phyloP scores from a whole-genome alignment of 2,113 vertebrate species.

The Megaceryle maxima region DNA sequence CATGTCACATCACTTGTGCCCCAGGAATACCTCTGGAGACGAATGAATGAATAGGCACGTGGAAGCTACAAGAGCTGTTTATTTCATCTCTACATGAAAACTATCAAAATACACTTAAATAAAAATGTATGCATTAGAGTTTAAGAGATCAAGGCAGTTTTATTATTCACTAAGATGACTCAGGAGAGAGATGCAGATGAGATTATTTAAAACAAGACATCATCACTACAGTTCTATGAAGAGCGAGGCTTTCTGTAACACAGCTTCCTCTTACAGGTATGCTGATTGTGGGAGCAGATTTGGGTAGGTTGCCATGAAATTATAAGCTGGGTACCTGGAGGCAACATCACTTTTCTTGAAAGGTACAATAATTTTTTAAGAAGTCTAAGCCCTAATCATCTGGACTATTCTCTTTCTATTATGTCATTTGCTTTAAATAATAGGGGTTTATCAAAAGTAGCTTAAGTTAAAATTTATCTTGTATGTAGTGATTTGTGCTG shows the following conservation, averaged over 20 bases:
- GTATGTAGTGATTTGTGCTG: background rate
- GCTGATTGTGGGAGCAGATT: background rate
- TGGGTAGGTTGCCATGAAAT: background rate
- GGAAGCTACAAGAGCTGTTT: background rate
- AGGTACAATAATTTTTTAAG: background rate
- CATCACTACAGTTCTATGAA: background rate
- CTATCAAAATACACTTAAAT: background rate
- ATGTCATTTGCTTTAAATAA: background rate
- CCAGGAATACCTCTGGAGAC: background rate
- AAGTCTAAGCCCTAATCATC: background rate
- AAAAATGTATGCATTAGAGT: background rate
- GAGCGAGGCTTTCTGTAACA: background rate
- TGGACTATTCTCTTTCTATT: background rate
- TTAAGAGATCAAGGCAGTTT: background rate
- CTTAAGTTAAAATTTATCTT: background rate
- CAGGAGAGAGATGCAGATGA: background rate
- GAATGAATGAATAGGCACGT: background rate
- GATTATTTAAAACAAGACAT: background rate
- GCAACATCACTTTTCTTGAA: background rate
- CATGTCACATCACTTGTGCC: background rate
- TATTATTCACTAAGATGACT: background rate
- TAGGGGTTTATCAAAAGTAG: background rate
- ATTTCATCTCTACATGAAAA: background rate
- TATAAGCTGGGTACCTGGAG: background rate
- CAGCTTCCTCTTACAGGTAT: background rate